Percentiles rank a stretch among this genome's conserved stretches.
phyloP scores from a whole-genome alignment of 2,888 invertebrate species.

The Polymixis flavicincta region DNA sequence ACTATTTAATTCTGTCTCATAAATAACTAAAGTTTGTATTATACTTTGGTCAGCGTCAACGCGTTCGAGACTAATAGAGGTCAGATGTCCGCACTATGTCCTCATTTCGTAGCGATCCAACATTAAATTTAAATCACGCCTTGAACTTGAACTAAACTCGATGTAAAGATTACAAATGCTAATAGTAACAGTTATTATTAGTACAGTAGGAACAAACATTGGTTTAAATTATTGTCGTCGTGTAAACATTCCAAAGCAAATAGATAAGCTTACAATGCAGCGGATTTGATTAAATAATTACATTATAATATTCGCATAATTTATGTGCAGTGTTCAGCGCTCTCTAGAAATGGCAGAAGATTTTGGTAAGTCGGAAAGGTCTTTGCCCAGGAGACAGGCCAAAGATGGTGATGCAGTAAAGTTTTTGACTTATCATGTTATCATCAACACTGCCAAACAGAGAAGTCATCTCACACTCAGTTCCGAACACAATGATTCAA shows the following conservation, averaged over 20 bases:
- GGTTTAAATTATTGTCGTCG: constrained; percentile 2
- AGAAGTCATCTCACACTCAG: neutral
- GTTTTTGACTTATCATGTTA: constrained; percentile 10
- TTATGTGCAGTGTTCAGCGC: neutral
- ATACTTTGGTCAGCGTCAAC: constrained; percentile 33
- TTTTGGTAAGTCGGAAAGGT: constrained; percentile 1
- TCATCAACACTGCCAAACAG: neutral
- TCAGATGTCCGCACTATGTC: constrained; percentile 56
- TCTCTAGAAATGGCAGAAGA: neutral
- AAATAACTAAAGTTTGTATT: constrained; percentile 27
- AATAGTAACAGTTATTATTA: constrained; percentile 32
- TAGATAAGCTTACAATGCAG: constrained; percentile 17
- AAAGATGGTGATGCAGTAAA: constrained; percentile 19
- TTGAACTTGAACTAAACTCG: constrained; percentile 63
- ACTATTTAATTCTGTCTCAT: constrained; percentile 37
- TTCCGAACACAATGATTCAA: constrained; percentile 3
- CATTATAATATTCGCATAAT: neutral
- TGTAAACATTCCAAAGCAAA: constrained; percentile 23
- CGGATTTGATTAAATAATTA: neutral
- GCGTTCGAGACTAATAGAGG: constrained; percentile 47
- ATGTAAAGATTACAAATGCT: constrained; percentile 36
- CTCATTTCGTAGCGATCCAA: constrained; percentile 52
- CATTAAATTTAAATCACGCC: constrained; percentile 59
- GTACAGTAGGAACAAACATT: constrained; percentile 11
- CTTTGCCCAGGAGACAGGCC: neutral